Base-by-base conservation (phyloP, 2,797 vertebrate species). In the Siniperca scherzeri region DNA sequence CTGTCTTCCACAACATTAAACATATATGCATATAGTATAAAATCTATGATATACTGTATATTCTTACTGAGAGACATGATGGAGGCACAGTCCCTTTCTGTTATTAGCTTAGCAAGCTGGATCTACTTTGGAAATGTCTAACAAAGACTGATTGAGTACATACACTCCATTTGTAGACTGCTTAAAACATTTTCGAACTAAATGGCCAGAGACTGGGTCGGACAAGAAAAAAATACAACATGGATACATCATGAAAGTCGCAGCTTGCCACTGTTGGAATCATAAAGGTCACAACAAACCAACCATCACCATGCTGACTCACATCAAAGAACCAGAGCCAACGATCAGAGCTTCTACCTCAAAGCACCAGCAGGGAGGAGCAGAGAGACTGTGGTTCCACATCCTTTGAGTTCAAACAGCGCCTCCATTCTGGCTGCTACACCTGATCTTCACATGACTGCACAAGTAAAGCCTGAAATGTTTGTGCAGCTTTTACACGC, bases 1-100 rank as follows among this genome's bases (percentile, higher is more conserved):
- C 78, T 56, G 64, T 71, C 46, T 69, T 77, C 46, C 71, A 71
- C 30, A 65, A 70, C 50, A 81, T 50, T 77, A 74, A 81, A 90
- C 30, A 85, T 72, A 81, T 66, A 80, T 40, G 21, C 17, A 64
- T 69, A 74, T 56, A 16, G 21, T 77, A 84, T 61, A 72, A 85
- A 84, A 78, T 71, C 7, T 72, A 62, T 21, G 11, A 27, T 75
- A 65, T 62, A 44, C 5, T 19, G 1, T 69, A 50, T 38, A 67
- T 46, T 33, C 7, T 12, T 62, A 46, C 74, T 3, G 38, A 71
- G 42, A 48, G 44, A 62, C 33, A 68, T 59, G 62, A 80, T 62
- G 65, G 67, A 88, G 85, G 77, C 64, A 60, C 74, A 66, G 40
- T 61, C 48, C 57, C 30, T 71, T 66, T 42, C 71, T 74, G n/a